phyloP scores from a whole-genome alignment of 1,140 invertebrate genomes.

The Nixonia krombeini region DNA sequence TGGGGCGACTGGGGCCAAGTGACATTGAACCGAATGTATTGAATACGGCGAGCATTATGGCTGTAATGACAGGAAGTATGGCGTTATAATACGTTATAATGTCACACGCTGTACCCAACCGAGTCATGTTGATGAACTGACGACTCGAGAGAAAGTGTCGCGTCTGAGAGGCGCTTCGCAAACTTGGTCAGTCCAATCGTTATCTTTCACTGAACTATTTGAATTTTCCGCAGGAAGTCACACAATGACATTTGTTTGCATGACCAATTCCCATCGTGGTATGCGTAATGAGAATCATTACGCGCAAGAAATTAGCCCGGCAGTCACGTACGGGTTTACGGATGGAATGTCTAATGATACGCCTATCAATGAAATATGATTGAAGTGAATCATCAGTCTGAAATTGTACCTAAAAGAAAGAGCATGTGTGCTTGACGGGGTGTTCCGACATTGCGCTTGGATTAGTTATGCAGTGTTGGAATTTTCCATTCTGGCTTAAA shows the following conservation, averaged over 20 bases:
- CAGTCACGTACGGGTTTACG: no score
- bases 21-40: slow-evolving; percentile 69
- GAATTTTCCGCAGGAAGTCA: no score
- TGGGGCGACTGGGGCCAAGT: slow-evolving; percentile 51
- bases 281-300: no score
- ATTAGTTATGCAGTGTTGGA: slow-evolving; percentile 17
- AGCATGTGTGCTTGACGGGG: background rate
- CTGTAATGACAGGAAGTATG: slow-evolving; percentile 66
- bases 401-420: background rate
- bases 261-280: no score
- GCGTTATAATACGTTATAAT: slow-evolving; percentile 25
- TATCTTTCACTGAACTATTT: no score
- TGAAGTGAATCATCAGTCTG: background rate
- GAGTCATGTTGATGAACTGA: background rate
- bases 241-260: no score
- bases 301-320: no score
- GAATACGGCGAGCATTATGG: slow-evolving; percentile 60
- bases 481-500: slow-evolving; percentile 28
- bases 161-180: no score
- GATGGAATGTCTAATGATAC: background rate
- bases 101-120: slow-evolving; percentile 5
- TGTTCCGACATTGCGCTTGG: background rate
- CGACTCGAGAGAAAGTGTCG: slow-evolving; percentile 3
- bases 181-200: no score
- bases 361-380: background rate